Evolutionary conservation across 2,113 vertebrate genomes (phyloP).

Genomic region (Sula dactylatra): DNA sequence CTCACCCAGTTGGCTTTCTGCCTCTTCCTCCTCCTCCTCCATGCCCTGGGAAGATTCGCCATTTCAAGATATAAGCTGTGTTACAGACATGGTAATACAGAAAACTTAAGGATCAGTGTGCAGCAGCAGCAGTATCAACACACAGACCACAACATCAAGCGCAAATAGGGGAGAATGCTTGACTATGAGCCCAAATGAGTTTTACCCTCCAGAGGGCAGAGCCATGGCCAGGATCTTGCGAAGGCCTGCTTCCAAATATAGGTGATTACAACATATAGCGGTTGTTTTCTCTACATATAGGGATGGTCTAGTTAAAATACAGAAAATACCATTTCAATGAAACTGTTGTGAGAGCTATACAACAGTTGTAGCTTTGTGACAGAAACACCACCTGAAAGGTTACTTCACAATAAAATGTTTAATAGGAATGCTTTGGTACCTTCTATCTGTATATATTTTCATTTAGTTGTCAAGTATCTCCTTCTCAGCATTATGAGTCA

Average conservation of each 20-base stretch:
- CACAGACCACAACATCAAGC: background rate
- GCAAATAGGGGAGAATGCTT: background rate
- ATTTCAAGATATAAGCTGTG: slow-evolving; percentile 65
- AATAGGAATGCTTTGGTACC: background rate
- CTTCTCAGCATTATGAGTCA: slow-evolving; percentile 37
- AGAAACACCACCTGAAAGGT: background rate
- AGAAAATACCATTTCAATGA: slow-evolving; percentile 35
- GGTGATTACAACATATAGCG: background rate
- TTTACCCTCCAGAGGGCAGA: background rate
- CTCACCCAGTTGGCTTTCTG: slow-evolving; percentile 16
- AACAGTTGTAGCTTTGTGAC: slow-evolving; percentile 9
- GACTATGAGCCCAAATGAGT: background rate
- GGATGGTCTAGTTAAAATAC: background rate
- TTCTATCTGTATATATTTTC: slow-evolving; percentile 13
- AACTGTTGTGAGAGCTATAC: slow-evolving; percentile 34
- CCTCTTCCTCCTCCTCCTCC: background rate
- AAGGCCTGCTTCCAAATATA: background rate
- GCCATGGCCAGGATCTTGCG: background rate
- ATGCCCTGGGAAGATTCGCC: slow-evolving; percentile 71
- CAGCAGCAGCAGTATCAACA: background rate
- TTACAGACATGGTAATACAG: background rate
- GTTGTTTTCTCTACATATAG: background rate
- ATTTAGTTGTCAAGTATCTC: slow-evolving; percentile 19
- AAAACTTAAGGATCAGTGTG: background rate
- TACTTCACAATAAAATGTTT: slow-evolving; percentile 66